Evolutionary conservation across 2,797 vertebrate species (phyloP), one percentile per base, ranked within the genome.

Genomic region (Clarias platycephalus): DNA sequence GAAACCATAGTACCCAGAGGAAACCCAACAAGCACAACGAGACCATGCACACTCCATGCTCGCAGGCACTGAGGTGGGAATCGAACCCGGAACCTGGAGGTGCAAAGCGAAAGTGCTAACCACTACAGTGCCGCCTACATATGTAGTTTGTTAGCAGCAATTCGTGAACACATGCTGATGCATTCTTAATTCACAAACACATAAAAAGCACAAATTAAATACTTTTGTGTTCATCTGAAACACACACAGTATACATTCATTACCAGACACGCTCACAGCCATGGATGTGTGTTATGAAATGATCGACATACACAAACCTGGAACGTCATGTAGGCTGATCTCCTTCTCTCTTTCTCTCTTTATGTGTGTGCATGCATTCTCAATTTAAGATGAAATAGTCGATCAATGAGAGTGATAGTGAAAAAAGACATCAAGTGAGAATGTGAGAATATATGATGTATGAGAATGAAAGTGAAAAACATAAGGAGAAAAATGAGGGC

Each of bases 271-370:
- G 40, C 34, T 71, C 68, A 24, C 22, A 72, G 13, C 12, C 40
- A 28, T 31, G n/a, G 26, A 75, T 55, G 72, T 20, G 72, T 57
- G 2, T 72, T 75, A 12, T 57, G 26, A 15, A 12, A 31, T 57
- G 53, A 57, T 53, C 64, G 71, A 63, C 63, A 68, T 28, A 83
- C n/a, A 26, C 53, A 83, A 58, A 55, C 24, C 37, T 82, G 6
- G 24, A 70, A 57, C 31, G n/a, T 34, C 31, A 71, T 72, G 34
- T 26, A 26, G 13, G n/a, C 20, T 57, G 63, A 10, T 53, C 37
- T 74, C 70, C 55, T 3, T 75, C n/a, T 75, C n/a, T 75, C 6
- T 75, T 8, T 75, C n/a, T 75, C 0, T 79, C 7, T 80, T 3
- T 70, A 18, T 79, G 28, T 64, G 58, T 8, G 28, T 63, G 58